Conservation (phyloP, 2,797 vertebrate genomes). For the Enteromius paludinosus region DNA sequence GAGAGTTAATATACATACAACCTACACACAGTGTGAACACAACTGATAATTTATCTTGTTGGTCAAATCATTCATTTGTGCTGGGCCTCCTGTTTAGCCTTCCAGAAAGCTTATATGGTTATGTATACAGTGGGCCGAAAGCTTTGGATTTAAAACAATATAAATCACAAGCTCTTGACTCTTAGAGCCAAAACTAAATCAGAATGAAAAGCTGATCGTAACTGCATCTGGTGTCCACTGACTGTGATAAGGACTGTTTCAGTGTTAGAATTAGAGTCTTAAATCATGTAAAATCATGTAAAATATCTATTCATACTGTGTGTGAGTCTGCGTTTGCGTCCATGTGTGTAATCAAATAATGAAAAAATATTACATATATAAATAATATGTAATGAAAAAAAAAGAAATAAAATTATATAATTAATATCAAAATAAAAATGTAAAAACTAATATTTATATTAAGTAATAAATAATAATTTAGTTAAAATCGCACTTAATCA, state of each 20-base stretch:
- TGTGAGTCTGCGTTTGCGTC: neutral
- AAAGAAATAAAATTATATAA: neutral
- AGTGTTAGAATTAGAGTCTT: neutral
- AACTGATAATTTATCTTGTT: slow-evolving; percentile 32
- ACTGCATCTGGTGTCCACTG: neutral
- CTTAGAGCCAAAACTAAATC: slow-evolving; percentile 3
- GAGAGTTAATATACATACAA: slow-evolving; percentile 47
- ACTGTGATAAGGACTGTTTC: neutral
- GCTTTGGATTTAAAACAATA: slow-evolving; percentile 22
- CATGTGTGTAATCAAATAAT: neutral
- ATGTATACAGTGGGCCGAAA: slow-evolving; percentile 25
- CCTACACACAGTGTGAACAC: slow-evolving; percentile 38
- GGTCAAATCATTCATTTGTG: slow-evolving; percentile 31
- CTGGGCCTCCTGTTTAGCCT: slow-evolving; percentile 38
- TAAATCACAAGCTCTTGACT: slow-evolving; percentile 23
- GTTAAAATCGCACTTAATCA: neutral
- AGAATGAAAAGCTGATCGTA: neutral
- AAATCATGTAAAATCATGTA: too few species aligned
- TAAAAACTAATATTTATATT: neutral
- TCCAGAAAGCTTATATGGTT: slow-evolving; percentile 34
- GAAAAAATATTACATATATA: neutral
- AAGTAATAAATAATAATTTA: neutral
- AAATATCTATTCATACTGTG: neutral
- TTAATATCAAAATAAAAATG: neutral
- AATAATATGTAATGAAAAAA: too few species aligned